phyloP scores from a whole-genome alignment of 1,140 invertebrate species.

The Euwallacea fornicatus region DNA sequence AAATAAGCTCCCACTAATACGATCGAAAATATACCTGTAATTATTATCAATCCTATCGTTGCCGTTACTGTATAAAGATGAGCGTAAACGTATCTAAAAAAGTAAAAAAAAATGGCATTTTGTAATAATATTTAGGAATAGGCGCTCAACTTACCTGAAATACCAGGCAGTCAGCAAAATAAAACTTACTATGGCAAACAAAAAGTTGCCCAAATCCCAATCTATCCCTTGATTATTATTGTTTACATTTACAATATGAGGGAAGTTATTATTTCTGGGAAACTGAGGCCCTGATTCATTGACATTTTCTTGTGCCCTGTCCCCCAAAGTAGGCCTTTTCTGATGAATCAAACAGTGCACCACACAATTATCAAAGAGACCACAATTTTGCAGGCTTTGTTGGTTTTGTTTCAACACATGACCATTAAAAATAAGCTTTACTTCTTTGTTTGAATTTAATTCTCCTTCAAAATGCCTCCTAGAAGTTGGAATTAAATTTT shows the following conservation, averaged over 20 bases:
- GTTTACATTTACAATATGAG: slow-evolving; percentile 29
- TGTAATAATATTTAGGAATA: slow-evolving; percentile 3
- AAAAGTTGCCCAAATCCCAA: slow-evolving; percentile 52
- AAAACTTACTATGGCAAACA: slow-evolving; percentile 48
- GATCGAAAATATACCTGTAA: slow-evolving; percentile 50
- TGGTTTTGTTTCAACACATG: slow-evolving; percentile 77
- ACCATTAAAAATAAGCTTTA: slow-evolving; percentile 86
- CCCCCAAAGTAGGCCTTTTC: slow-evolving; percentile 47
- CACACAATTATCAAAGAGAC: slow-evolving; percentile 83
- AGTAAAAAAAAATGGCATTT: slow-evolving; percentile 12
- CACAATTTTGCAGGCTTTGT: slow-evolving; percentile 74
- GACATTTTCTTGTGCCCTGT: background rate
- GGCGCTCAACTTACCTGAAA: slow-evolving; percentile 45
- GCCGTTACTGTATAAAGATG: slow-evolving; percentile 52
- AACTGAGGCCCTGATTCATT: slow-evolving; percentile 3
- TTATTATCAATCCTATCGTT: slow-evolving; percentile 49
- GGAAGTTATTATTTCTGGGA: slow-evolving; percentile 10
- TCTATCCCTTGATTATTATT: slow-evolving; percentile 49
- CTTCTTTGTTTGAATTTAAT: slow-evolving; percentile 71
- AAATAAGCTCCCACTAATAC: slow-evolving; percentile 49
- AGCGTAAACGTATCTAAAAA: slow-evolving; percentile 51
- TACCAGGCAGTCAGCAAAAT: slow-evolving; percentile 51
- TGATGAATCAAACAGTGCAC: slow-evolving; percentile 83
- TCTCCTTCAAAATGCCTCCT: slow-evolving; percentile 82
- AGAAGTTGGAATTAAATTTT: slow-evolving; percentile 46